Conservation (phyloP, 2,888 invertebrate species). For the Pardosa pseudoannulata region DNA sequence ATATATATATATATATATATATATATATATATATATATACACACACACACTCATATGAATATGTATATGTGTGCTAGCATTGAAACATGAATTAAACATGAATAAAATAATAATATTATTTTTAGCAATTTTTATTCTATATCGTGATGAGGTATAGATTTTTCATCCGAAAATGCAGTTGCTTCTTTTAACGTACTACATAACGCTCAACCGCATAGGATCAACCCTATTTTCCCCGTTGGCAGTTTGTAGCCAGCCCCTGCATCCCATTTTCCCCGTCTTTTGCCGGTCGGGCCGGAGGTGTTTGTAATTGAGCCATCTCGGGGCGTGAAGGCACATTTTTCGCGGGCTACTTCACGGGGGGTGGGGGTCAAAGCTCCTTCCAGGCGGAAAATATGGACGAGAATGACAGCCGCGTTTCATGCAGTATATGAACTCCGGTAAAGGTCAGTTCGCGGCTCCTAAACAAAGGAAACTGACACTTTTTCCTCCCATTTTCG, state of each 20-base stretch:
- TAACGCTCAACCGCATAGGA: too few relatives aligned
- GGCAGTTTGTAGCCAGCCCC: background rate
- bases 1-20: too few relatives aligned
- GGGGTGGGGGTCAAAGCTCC: conserved; percentile 59
- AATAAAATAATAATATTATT: too few relatives aligned
- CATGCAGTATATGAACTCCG: background rate
- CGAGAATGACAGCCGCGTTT: conserved; percentile 47
- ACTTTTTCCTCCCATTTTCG: background rate
- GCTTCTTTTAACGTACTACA: too few relatives aligned
- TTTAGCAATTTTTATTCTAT: too few relatives aligned
- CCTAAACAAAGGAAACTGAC: background rate
- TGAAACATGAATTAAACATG: too few relatives aligned
- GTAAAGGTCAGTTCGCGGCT: background rate
- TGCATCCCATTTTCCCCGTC: background rate
- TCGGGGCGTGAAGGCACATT: background rate
- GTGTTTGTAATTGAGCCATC: conserved; percentile 16
- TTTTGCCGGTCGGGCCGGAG: background rate
- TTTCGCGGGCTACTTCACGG: conserved; percentile 19
- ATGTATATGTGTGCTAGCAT: too few relatives aligned
- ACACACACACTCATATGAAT: too few relatives aligned
- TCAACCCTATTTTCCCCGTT: background rate
- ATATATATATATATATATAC: too few relatives aligned
- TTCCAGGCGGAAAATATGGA: conserved; percentile 53
- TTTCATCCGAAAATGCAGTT: too few relatives aligned
- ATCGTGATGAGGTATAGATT: too few relatives aligned